phyloP scores from a whole-genome alignment of 2,797 vertebrate species.

The Chromobotia macracanthus region DNA sequence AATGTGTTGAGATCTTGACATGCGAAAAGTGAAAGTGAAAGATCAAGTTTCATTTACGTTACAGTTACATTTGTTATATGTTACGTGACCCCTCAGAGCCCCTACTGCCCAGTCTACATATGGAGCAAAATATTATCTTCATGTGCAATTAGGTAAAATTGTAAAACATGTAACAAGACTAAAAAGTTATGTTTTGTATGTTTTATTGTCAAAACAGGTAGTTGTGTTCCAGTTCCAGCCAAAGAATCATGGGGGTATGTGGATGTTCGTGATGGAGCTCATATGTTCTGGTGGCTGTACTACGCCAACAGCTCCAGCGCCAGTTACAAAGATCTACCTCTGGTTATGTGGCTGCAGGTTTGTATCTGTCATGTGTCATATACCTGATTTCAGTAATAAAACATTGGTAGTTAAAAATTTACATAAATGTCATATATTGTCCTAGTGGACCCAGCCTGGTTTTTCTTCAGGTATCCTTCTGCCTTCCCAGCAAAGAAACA shows the following conservation, averaged over 20 bases:
- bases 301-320: conserved; percentile 76
- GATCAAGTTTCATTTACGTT: not conserved
- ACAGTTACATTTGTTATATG: not conserved
- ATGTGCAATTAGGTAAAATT: not conserved
- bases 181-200: not conserved
- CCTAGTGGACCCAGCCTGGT: too few species aligned
- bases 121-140: too few species aligned
- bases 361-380: conserved; percentile 29
- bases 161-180: not conserved
- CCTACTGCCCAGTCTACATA: too few species aligned
- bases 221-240: conserved; percentile 40
- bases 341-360: conserved; percentile 97
- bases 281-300: conserved; percentile 99
- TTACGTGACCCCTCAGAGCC: too few species aligned
- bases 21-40: conserved; percentile 30
- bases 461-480: not conserved
- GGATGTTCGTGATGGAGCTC: conserved; percentile 84
- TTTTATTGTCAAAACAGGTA: conserved; percentile 52
- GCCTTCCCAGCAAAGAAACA: not conserved
- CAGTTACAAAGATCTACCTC: conserved; percentile 80
- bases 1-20: not conserved
- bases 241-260: conserved; percentile 88
- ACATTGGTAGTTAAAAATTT: not conserved
- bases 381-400: not conserved
- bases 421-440: not conserved